These are phyloP conservation scores for Mohoua ochrocephala DNA, from an alignment of 2,113 vertebrate species.

Conservation along the genomic window DNA sequence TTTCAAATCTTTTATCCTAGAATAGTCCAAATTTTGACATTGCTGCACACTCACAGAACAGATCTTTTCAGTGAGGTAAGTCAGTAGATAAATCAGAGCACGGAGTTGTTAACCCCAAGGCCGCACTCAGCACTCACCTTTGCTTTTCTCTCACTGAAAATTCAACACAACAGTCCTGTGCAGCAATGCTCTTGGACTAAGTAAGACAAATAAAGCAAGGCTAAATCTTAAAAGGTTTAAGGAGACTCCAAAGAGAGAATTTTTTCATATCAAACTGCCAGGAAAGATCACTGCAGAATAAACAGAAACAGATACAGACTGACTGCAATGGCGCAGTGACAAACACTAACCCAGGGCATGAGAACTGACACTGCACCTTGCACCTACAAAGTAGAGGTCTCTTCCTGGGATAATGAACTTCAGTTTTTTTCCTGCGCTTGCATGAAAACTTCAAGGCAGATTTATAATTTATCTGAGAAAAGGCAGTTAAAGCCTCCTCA, in stretches of 20 bases:
- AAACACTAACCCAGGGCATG: neutral
- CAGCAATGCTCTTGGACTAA: neutral
- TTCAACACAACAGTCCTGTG: neutral
- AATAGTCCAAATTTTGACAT: neutral
- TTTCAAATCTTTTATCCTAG: neutral
- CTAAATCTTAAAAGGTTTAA: neutral
- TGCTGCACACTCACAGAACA: neutral
- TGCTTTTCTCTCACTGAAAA: neutral
- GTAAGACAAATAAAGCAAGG: neutral
- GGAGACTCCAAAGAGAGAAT: neutral
- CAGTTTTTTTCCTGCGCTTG: neutral
- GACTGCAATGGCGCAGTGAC: neutral
- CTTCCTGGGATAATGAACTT: neutral
- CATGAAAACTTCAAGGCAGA: neutral
- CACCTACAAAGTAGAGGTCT: neutral
- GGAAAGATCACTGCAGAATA: neutral
- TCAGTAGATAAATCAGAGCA: neutral
- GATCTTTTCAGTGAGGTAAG: neutral
- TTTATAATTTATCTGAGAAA: neutral
- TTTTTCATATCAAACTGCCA: neutral
- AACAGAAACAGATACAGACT: neutral
- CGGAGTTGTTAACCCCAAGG: neutral
- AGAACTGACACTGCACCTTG: neutral
- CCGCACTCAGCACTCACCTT: neutral
- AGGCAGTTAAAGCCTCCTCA: neutral